Percentiles rank a stretch among this genome's conserved stretches.
phyloP scores from a whole-genome alignment of 1,140 invertebrate genomes.

The Platorchestia sp. region DNA sequence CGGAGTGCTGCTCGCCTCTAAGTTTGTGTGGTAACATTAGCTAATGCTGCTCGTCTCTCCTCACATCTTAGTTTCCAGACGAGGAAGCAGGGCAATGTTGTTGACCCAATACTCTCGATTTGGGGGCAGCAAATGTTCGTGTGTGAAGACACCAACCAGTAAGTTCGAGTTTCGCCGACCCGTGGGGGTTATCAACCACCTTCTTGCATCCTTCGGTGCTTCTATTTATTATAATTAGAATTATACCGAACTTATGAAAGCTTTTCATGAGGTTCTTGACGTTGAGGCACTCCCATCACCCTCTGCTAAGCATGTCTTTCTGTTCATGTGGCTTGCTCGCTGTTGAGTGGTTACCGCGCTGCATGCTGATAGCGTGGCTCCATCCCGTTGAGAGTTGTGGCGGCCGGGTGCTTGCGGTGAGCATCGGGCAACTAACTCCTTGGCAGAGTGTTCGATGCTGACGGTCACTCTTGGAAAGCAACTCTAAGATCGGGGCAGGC shows the following conservation, averaged over 20 bases:
- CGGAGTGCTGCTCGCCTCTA: not conserved
- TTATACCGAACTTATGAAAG: slow-evolving; percentile 9
- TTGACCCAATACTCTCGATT: slow-evolving; percentile 96
- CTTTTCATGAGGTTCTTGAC: slow-evolving; percentile 7
- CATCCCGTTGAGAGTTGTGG: not conserved
- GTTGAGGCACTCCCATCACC: not conserved
- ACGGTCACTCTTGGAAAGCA: too few relatives aligned
- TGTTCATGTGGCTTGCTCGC: not conserved
- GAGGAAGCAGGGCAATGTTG: slow-evolving; percentile 89
- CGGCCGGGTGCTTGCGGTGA: not conserved
- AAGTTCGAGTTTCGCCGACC: slow-evolving; percentile 75
- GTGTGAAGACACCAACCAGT: slow-evolving; percentile 95
- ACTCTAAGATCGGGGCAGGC: too few relatives aligned
- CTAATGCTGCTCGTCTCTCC: slow-evolving; percentile 62
- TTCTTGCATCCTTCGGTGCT: slow-evolving; percentile 6
- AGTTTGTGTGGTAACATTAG: not conserved
- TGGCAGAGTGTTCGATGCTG: too few relatives aligned
- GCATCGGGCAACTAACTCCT: too few relatives aligned
- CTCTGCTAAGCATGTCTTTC: not conserved
- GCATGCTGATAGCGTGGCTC: not conserved
- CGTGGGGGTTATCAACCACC: not conserved
- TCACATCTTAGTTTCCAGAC: slow-evolving; percentile 86
- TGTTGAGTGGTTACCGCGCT: not conserved
- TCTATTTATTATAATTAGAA: not conserved
- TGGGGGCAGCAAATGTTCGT: slow-evolving; percentile 97